Evolutionary conservation across 2,113 vertebrate species (phyloP).

Genomic region (Pterocles gutturalis): DNA sequence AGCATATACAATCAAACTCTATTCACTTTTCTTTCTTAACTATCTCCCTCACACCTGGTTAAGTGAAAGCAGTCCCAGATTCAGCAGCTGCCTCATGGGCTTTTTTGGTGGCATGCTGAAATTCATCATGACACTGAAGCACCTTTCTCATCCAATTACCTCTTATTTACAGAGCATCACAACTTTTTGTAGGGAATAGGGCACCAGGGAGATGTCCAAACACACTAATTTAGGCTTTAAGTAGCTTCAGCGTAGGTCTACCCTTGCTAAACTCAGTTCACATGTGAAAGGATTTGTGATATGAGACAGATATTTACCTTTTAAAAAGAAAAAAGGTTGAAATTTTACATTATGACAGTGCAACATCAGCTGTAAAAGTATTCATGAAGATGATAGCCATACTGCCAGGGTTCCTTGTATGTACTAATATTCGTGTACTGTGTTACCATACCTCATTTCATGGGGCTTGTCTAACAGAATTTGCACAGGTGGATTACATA

Average conservation of each 20-base stretch:
- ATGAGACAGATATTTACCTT: neutral
- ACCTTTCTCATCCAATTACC: neutral
- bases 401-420: neutral
- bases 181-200: neutral
- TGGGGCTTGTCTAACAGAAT: neutral
- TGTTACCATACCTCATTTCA: neutral
- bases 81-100: neutral
- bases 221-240: neutral
- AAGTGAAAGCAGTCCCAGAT: neutral
- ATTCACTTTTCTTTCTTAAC: neutral
- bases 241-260: neutral
- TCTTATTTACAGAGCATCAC: neutral
- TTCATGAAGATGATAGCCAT: neutral
- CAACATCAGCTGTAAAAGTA: neutral
- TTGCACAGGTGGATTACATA: neutral
- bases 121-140: neutral
- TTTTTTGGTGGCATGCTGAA: neutral
- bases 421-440: neutral
- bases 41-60: neutral
- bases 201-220: neutral
- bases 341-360: neutral
- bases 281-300: neutral
- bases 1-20: neutral
- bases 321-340: neutral
- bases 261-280: neutral